Evolutionary conservation across 53 echinoderm and acorn worm species (phyloP).

Genomic region (Echinometra lucunter): DNA sequence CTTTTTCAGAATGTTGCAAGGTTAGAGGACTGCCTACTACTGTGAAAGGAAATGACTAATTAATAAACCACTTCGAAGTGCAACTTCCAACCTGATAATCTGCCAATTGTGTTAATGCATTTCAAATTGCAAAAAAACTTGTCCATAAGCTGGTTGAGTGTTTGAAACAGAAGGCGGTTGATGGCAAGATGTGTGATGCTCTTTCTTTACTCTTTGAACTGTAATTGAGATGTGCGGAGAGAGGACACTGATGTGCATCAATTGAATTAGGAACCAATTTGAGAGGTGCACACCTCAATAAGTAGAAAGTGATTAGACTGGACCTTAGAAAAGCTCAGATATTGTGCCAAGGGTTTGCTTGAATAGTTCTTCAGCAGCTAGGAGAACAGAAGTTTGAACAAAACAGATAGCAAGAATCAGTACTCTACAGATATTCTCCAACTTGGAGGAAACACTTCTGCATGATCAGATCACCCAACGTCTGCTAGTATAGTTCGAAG

Average conservation of each 20-base stretch:
- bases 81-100: neutral
- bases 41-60: slow-evolving; percentile 30
- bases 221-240: neutral
- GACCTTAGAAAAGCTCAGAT: neutral
- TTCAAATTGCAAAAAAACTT: neutral
- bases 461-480: neutral
- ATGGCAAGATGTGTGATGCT: neutral
- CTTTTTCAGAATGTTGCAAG: neutral
- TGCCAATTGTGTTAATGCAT: neutral
- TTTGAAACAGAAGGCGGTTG: neutral
- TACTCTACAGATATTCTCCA: neutral
- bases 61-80: neutral
- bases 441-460: neutral
- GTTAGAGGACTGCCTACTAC: neutral
- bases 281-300: neutral
- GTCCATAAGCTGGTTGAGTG: neutral
- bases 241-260: neutral
- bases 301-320: neutral
- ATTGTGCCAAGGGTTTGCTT: neutral
- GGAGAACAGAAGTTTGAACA: neutral
- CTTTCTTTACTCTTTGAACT: neutral
- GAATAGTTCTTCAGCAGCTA: neutral
- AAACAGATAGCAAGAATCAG: neutral
- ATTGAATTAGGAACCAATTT: neutral
- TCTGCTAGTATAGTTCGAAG: neutral